Evolutionary conservation across 2,888 invertebrate species (phyloP).

Genomic region (Agrochola circellaris): DNA sequence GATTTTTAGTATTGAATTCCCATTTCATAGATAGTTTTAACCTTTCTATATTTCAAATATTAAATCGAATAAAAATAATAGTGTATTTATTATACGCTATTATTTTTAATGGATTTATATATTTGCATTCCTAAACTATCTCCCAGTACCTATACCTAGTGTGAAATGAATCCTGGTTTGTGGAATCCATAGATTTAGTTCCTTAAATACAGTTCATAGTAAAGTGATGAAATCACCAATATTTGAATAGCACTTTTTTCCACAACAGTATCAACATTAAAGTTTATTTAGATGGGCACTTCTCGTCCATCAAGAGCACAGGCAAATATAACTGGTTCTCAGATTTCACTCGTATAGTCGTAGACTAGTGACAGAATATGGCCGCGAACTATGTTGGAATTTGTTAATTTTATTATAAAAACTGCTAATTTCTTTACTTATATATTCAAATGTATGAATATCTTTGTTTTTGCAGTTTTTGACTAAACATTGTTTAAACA

Average conservation of each 20-base stretch:
- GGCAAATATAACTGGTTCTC: slow-evolving; percentile 75
- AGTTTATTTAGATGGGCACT: slow-evolving; percentile 55
- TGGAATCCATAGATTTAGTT: neutral
- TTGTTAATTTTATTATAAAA: slow-evolving; percentile 29
- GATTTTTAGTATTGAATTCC: neutral
- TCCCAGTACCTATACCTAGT: neutral
- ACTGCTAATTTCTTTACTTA: slow-evolving; percentile 11
- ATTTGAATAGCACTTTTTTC: slow-evolving; percentile 43
- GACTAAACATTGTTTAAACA: neutral
- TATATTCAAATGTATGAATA: slow-evolving; percentile 2
- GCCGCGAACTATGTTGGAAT: slow-evolving; percentile 39
- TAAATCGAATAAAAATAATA: too few species aligned
- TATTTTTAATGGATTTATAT: neutral
- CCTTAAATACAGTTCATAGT: neutral
- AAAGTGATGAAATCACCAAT: neutral
- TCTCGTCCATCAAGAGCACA: slow-evolving; percentile 63
- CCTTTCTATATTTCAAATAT: too few species aligned
- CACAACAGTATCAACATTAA: slow-evolving; percentile 54
- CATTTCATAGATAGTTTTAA: neutral
- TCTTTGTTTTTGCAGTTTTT: neutral
- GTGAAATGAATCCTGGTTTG: neutral
- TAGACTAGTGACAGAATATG: slow-evolving; percentile 69
- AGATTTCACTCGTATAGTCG: slow-evolving; percentile 75
- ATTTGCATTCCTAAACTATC: neutral
- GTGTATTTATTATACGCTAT: too few species aligned